Evolutionary conservation across 2,888 invertebrate genomes (phyloP).

Genomic region (Lasioglossum oenotherae): DNA sequence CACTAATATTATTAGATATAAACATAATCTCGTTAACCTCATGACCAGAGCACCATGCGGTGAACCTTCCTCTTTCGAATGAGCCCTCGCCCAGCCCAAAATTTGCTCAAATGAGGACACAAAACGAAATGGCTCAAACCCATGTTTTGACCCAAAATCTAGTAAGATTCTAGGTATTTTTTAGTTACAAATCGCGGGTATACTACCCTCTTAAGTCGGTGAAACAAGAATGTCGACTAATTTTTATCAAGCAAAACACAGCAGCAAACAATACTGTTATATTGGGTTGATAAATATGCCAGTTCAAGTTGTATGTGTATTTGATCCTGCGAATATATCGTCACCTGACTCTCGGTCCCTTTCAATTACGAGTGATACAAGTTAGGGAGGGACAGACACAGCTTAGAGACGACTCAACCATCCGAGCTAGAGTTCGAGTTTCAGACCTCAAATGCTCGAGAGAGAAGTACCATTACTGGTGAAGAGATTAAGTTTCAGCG

Average conservation of each 20-base stretch:
- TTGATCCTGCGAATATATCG: not conserved
- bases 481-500: not conserved
- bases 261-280: not conserved
- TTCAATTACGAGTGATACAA: not conserved
- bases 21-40: too few species aligned
- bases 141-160: too few species aligned
- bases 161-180: too few species aligned
- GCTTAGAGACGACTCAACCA: not conserved
- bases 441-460: not conserved
- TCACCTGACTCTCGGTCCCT: not conserved
- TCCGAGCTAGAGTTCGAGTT: not conserved
- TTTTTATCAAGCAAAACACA: not conserved
- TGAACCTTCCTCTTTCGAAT: too few species aligned
- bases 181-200: too few species aligned
- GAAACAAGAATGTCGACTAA: not conserved
- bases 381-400: not conserved
- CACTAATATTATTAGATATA: too few species aligned
- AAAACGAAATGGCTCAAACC: too few species aligned
- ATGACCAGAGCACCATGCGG: too few species aligned
- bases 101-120: too few species aligned
- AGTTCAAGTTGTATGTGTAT: not conserved
- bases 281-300: not conserved
- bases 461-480: not conserved
- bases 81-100: too few species aligned
- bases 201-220: too few species aligned